A percentile compares a stretch with the other conserved stretches of the same genome.
phyloP scores from a whole-genome alignment of 2,888 invertebrate species.

The Zonitis immaculata region DNA sequence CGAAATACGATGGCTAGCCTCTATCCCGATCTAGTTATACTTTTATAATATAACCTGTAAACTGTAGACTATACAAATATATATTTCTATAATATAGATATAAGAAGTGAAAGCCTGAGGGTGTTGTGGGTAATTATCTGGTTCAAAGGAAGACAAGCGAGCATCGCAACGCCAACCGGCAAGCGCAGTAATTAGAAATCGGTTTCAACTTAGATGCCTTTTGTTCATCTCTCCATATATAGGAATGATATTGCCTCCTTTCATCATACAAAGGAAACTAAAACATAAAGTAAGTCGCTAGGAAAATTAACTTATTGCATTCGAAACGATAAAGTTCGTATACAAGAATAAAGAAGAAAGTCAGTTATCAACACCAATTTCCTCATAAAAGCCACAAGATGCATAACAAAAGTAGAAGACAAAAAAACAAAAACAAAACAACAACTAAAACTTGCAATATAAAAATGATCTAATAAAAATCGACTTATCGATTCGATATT shows the following conservation, averaged over 20 bases:
- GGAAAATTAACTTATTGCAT: constrained; percentile 29
- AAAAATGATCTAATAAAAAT: no score
- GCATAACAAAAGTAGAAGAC: no score
- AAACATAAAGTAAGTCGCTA: constrained; percentile 31
- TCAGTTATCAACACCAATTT: background rate
- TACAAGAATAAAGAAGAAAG: background rate
- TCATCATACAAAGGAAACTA: constrained; percentile 28
- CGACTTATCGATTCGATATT: no score
- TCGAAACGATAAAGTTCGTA: constrained; percentile 1
- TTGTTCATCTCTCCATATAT: constrained; percentile 28
- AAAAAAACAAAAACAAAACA: no score
- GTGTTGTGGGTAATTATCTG: constrained; percentile 42
- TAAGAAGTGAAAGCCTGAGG: constrained; percentile 28
- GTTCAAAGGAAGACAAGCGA: constrained; percentile 41
- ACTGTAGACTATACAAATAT: background rate
- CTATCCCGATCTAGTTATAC: no score
- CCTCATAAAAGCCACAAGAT: no score
- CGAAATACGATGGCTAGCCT: background rate
- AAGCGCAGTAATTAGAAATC: constrained; percentile 41
- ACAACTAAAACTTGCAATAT: no score
- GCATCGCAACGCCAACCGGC: constrained; percentile 28
- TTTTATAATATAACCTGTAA: no score
- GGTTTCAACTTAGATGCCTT: constrained; percentile 28
- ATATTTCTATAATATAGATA: background rate
- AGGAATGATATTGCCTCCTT: constrained; percentile 30